Evolutionary conservation across 2,113 vertebrate genomes (phyloP), one percentile per base, ranked within the genome.

Genomic region (Hemicordylus capensis): DNA sequence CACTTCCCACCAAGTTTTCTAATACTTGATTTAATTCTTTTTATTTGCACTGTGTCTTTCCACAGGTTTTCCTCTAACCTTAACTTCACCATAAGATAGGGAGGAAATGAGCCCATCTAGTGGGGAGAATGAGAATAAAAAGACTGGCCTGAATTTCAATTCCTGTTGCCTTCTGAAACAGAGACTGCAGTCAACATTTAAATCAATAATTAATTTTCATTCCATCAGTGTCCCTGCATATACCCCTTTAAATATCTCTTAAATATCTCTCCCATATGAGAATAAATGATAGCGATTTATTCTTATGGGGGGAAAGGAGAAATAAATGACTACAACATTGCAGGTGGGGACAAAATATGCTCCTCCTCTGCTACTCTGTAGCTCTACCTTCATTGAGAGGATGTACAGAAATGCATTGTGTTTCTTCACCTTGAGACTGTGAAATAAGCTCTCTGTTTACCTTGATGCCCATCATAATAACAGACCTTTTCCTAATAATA

Each of bases 81-180:
- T 28, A 64, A 39, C 37, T 69, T 69, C 19, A 69, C 17, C 34
- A 31, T 66, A 26, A 51, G 42, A 15, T 42, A 24, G 58, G 67
- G 15, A 54, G 34, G 34, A 84, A 54, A 64, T 64, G 72, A 76
- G 26, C 72, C 59, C 59, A 76, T 84, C 73, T 84, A 66, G n/a
- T 76, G 59, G 72, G 6, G 46, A 76, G 14, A 84, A 84, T 37
- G 48, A 34, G 48, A 56, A 19, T 39, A 51, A 54, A 64, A 34
- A 6, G 61, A 39, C 19, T 61, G 22, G 14, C 4, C 22, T 28
- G 22, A 51, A 46, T 64, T 76, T 58, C 42, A 46, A 26, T 24
- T 22, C 74, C 63, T 22, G 20, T n/a, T 63, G 59, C 14, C n/a
- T 17, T 63, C 81, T 83, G 11, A 46, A 31, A 8, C 24, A 44